Evolutionary conservation across 2,888 invertebrate genomes (phyloP).

Genomic region (Plemyria rubiginata): DNA sequence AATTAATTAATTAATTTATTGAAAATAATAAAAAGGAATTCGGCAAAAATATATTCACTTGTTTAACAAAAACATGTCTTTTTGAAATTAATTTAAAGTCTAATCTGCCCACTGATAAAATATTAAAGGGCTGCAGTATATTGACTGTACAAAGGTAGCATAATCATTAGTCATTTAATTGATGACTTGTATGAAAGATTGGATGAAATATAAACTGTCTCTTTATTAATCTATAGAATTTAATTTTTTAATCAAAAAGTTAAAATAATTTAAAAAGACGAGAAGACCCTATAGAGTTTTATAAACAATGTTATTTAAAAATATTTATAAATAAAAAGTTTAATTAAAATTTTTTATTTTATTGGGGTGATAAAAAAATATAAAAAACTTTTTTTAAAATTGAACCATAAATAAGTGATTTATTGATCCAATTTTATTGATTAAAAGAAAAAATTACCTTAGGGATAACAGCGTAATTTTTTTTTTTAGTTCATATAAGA

Average conservation of each 20-base stretch:
- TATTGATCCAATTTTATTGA: conserved; percentile 84
- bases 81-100: conserved; percentile 86
- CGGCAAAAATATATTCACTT: conserved; percentile 87
- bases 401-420: conserved; percentile 69
- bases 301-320: conserved; percentile 66
- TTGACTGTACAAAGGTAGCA: conserved; percentile 93
- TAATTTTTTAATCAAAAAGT: conserved; percentile 86
- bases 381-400: conserved; percentile 79
- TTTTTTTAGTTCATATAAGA: conserved; percentile 90
- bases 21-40: conserved; percentile 84
- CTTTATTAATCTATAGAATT: conserved; percentile 64
- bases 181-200: conserved; percentile 91
- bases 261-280: conserved; percentile 88
- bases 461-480: conserved; percentile 94
- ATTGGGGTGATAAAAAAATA: conserved; percentile 88
- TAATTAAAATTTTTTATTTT: conserved; percentile 75
- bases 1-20: conserved; percentile 51
- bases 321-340: conserved; percentile 58
- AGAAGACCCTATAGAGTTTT: conserved; percentile 92
- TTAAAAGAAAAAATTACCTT: conserved; percentile 90
- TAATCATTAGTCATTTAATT: conserved; percentile 92
- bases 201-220: conserved; percentile 87
- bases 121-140: conserved; percentile 91
- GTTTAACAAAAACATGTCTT: conserved; percentile 93
- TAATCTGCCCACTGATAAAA: conserved; percentile 89